Evolutionary conservation across 2,888 invertebrate species (phyloP).

Genomic region (Zygaena filipendulae): DNA sequence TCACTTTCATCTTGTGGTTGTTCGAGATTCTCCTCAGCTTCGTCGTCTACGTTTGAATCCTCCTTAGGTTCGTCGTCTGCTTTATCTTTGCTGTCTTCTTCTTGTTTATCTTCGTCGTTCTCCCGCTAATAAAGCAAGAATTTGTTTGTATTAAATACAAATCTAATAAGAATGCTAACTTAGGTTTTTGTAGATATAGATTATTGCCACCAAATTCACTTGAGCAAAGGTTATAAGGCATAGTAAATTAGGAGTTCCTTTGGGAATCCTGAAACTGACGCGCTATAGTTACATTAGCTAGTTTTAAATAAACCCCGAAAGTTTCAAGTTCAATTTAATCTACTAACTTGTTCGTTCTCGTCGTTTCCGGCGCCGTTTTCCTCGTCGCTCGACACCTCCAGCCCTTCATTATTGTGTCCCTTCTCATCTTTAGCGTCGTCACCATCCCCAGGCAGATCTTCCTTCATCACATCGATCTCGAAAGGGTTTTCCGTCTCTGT

Average conservation of each 20-base stretch:
- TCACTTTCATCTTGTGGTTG: conserved; percentile 27
- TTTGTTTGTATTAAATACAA: too few species aligned
- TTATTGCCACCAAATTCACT: conserved; percentile 15
- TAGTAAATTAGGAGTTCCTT: not conserved
- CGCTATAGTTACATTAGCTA: too few species aligned
- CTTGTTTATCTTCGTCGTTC: conserved; percentile 61
- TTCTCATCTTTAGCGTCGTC: conserved; percentile 41
- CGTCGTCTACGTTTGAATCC: conserved; percentile 30
- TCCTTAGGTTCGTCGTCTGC: conserved; percentile 17
- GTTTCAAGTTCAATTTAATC: conserved; percentile 1
- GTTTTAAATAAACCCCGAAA: not conserved
- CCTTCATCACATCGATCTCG: conserved; percentile 85
- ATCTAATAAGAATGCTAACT: too few species aligned
- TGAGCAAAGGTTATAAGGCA: not conserved
- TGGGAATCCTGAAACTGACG: not conserved
- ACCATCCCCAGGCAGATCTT: conserved; percentile 43
- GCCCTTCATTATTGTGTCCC: conserved; percentile 43
- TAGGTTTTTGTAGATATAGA: conserved; percentile 13
- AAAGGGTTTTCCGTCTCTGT: conserved; percentile 83
- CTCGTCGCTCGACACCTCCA: conserved; percentile 59
- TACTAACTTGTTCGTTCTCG: conserved; percentile 23
- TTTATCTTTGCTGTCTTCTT: conserved; percentile 30
- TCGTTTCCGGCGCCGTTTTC: conserved; percentile 40
- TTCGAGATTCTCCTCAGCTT: conserved; percentile 27
- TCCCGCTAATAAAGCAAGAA: too few species aligned